Conservation (phyloP, 2,888 invertebrate genomes). For the Coleophora flavipennella region DNA sequence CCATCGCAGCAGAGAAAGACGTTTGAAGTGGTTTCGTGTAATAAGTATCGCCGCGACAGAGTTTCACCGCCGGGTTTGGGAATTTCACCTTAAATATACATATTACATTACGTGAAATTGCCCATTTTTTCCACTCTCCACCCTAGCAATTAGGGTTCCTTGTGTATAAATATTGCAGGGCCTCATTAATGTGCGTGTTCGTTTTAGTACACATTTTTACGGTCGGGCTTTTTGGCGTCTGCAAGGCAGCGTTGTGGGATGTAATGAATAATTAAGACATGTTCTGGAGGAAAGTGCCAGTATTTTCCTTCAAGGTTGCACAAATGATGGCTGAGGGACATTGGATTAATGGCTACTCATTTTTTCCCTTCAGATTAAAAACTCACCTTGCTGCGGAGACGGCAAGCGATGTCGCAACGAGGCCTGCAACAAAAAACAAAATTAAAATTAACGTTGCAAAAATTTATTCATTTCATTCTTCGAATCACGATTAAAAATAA, state of each 20-base stretch:
- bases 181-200: constrained; percentile 70
- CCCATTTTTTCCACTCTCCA: constrained; percentile 74
- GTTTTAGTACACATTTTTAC: constrained; percentile 67
- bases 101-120: constrained; percentile 74
- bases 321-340: constrained; percentile 21
- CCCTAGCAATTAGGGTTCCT: constrained; percentile 72
- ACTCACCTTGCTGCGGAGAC: constrained; percentile 62
- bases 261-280: constrained; percentile 68
- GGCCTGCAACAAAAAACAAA: constrained; percentile 57
- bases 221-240: constrained; percentile 49
- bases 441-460: background rate
- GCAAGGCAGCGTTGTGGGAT: constrained; percentile 45
- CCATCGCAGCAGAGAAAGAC: constrained; percentile 42
- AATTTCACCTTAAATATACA: constrained; percentile 70
- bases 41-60: constrained; percentile 65
- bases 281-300: constrained; percentile 44
- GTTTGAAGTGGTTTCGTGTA: constrained; percentile 64
- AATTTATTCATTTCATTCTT: constrained; percentile 4
- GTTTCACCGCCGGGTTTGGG: constrained; percentile 51
- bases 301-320: constrained; percentile 27
- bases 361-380: constrained; percentile 14
- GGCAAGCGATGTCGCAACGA: constrained; percentile 56
- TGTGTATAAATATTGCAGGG: constrained; percentile 73
- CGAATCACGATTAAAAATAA: constrained; percentile 7
- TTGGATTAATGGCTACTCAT: constrained; percentile 4